phyloP scores from a whole-genome alignment of 1,140 invertebrate genomes.

The Xylocopa sonorina region DNA sequence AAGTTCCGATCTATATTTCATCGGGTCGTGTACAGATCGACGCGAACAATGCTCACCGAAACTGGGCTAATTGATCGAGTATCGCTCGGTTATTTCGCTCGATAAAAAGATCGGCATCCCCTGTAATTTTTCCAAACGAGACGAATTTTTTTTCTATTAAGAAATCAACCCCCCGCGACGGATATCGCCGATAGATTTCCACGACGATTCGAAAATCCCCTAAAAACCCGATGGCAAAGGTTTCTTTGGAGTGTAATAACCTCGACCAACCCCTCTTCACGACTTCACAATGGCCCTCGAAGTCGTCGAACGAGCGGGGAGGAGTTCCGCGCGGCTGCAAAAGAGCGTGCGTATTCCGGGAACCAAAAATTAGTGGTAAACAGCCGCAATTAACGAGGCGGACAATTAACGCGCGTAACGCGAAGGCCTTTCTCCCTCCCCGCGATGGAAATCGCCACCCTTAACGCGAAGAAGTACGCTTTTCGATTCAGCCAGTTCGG shows the following conservation, averaged over 20 bases:
- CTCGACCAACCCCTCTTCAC: not conserved
- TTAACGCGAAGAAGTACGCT: conserved; percentile 24
- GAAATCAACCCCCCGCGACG: too few species aligned
- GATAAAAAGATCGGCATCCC: too few species aligned
- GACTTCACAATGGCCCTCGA: not conserved
- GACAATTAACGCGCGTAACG: conserved; percentile 40
- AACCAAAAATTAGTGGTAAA: conserved; percentile 53
- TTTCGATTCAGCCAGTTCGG: conserved; percentile 43
- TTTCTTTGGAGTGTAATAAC: not conserved
- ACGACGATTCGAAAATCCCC: not conserved
- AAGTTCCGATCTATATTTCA: conserved; percentile 75
- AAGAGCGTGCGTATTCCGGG: not conserved
- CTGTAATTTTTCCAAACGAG: not conserved
- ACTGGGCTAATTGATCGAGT: conserved; percentile 23
- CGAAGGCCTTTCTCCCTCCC: conserved; percentile 9
- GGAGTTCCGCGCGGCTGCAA: not conserved
- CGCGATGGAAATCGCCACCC: conserved; percentile 14
- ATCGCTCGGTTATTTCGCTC: not conserved
- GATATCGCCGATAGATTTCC: not conserved
- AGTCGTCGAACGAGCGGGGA: not conserved
- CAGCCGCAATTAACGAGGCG: conserved; percentile 40
- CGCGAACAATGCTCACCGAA: conserved; percentile 1
- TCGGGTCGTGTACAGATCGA: conserved; percentile 47
- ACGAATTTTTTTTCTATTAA: too few species aligned
- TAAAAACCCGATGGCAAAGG: not conserved